Evolutionary conservation across 2,113 vertebrate genomes (phyloP), one percentile per base, ranked within the genome.

Genomic region (Guaruba guarouba): DNA sequence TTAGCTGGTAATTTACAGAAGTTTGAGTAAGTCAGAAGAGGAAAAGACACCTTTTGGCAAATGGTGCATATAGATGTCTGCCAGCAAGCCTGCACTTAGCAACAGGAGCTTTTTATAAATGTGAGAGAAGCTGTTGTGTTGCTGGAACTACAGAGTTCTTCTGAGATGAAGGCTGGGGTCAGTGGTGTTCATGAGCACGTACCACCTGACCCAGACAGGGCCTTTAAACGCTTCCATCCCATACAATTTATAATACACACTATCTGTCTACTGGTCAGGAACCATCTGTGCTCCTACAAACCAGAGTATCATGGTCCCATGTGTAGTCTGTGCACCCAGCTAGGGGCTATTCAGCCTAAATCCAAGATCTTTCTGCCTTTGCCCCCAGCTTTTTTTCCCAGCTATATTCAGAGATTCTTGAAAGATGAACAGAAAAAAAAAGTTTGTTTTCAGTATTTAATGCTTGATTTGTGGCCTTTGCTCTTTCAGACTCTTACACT

Each of bases 1-100:
- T 96, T 84, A 96, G 96, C 91, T 95, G 93, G 80, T 94, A 96
- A 93, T 96, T 94, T 95, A 95, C 69, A 94, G 68, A 95, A 96
- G 88, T 96, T 95, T 95, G 83, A 95, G 89, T 95, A 95, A 95
- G 95, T 93, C 91, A 70, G 67, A 93, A 91, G 88, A 93, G 66
- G 77, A 91, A 94, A 91, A 96, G 83, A 69, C 86, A 92, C 92
- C 88, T 94, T 97, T 94, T 96, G 96, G 82, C 91, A 96, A 94
- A 79, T n/a, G 37, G 69, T 74, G 89, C 49, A 10, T 91, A 25
- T 13, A 92, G 49, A 92, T 54, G 52, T 59, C 83, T 95, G 86
- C 92, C 92, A 91, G 86, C 49, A 87, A 91, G 54, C 28, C 69
- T 70, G 86, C 86, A 39, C 95, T 91, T 94, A 92, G 93, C 93